A percentile compares a stretch with the other conserved stretches of the same genome.
Evolutionary conservation across 2,888 invertebrate genomes (phyloP).

Genomic region (Stenchaetothrips biformis): DNA sequence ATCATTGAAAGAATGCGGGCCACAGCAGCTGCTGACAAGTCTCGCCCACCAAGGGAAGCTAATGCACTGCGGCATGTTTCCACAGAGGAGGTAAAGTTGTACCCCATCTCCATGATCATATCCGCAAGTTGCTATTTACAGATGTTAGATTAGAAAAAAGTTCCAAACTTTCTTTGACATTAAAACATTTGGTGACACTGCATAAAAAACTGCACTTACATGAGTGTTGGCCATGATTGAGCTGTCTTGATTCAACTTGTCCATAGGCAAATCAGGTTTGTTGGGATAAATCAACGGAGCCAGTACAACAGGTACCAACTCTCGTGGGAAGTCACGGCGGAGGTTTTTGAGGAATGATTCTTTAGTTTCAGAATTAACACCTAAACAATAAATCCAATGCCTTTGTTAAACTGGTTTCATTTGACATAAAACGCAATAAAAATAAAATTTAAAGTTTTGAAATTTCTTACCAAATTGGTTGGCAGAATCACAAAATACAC

Average conservation of each 20-base stretch:
- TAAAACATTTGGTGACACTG: not conserved
- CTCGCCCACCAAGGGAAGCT: conserved; percentile 73
- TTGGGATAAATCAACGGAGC: conserved; percentile 82
- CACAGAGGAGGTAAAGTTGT: conserved; percentile 75
- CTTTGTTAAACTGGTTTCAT: conserved; percentile 36
- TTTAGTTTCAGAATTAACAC: conserved; percentile 67
- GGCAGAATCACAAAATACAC: conserved; percentile 42
- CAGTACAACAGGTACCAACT: conserved; percentile 82
- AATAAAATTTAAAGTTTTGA: not conserved
- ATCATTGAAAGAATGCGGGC: conserved; percentile 82
- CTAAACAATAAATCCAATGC: conserved; percentile 40
- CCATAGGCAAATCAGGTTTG: conserved; percentile 46
- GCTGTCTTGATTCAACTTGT: conserved; percentile 46
- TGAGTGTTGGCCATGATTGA: conserved; percentile 48
- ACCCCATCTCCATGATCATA: conserved; percentile 87
- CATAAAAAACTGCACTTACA: conserved; percentile 42
- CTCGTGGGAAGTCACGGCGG: conserved; percentile 80
- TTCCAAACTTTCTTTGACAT: conserved; percentile 1
- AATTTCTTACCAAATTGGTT: conserved; percentile 45
- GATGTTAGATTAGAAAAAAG: not conserved
- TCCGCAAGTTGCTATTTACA: conserved; percentile 69
- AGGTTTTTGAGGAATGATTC: conserved; percentile 76
- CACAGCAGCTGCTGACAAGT: conserved; percentile 76
- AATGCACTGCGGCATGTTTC: conserved; percentile 85
- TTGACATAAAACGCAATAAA: conserved; percentile 27